phyloP scores from a whole-genome alignment of 1,140 invertebrate genomes.

The Chionoecetes opilio region DNA sequence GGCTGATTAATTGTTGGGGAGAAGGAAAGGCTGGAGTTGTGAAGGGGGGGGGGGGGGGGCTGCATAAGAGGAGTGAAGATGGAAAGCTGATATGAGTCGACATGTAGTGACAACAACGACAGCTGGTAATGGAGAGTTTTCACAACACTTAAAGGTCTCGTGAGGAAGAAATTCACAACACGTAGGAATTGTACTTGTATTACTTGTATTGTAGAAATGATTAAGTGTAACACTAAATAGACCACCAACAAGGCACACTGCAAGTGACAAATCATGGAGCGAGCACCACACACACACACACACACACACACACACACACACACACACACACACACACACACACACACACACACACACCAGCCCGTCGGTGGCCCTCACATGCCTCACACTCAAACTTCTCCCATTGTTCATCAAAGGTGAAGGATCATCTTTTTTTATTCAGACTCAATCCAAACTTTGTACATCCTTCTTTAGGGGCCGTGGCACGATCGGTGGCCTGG shows the following conservation, averaged over 20 bases:
- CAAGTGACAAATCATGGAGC: not conserved
- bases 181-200: no score
- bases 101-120: not conserved
- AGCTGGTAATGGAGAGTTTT: no score
- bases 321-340: constrained; percentile 48
- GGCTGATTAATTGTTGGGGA: not conserved
- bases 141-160: no score
- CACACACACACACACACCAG: constrained; percentile 16
- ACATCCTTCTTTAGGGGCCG: not conserved
- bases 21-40: not conserved
- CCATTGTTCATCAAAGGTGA: not conserved
- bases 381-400: constrained; percentile 10
- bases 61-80: not conserved
- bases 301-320: constrained; percentile 30
- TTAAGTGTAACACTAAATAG: no score
- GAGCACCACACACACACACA: constrained; percentile 2
- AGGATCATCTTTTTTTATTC: constrained; percentile 33
- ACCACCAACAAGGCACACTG: not conserved
- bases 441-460: constrained; percentile 7
- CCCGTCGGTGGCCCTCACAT: not conserved
- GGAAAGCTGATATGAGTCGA: not conserved
- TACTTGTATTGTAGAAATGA: no score
- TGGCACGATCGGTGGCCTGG: not conserved
- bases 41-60: not conserved
- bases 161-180: no score